Conservation (phyloP, 2,113 vertebrate genomes). For the Paratilapia polleni region DNA sequence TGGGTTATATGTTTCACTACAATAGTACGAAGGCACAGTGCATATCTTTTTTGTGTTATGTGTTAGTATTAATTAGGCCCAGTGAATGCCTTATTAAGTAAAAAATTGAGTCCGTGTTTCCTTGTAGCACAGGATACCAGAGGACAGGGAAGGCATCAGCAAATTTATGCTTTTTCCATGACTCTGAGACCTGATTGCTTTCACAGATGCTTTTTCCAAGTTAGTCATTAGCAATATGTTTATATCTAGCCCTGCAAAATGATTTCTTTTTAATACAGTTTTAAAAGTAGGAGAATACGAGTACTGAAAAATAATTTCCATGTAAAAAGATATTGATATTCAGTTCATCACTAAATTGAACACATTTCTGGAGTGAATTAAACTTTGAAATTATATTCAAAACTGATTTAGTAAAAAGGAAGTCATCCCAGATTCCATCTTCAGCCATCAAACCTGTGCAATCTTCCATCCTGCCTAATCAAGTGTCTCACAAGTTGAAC, state of each 20-base stretch:
- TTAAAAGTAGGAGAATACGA: background rate
- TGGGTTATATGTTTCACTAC: too few relatives aligned
- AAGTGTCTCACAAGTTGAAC: conserved; percentile 24
- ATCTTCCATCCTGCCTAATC: conserved; percentile 9
- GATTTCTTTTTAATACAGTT: background rate
- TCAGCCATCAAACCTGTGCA: background rate
- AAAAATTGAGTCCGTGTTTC: background rate
- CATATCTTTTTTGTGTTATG: too few relatives aligned
- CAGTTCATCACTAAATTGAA: background rate
- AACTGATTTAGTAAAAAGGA: background rate
- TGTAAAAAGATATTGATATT: background rate
- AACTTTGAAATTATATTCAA: conserved; percentile 4
- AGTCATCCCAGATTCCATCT: background rate
- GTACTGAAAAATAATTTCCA: background rate
- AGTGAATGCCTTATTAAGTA: too few relatives aligned
- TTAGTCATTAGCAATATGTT: background rate
- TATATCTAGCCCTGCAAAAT: background rate
- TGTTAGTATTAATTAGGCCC: too few relatives aligned
- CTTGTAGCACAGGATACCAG: background rate
- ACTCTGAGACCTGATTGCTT: background rate
- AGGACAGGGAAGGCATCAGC: background rate
- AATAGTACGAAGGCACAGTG: too few relatives aligned
- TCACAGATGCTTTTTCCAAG: background rate
- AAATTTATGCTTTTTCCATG: background rate
- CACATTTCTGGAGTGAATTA: background rate